phyloP scores from a whole-genome alignment of 2,113 vertebrate species.

The Xerus inauris region DNA sequence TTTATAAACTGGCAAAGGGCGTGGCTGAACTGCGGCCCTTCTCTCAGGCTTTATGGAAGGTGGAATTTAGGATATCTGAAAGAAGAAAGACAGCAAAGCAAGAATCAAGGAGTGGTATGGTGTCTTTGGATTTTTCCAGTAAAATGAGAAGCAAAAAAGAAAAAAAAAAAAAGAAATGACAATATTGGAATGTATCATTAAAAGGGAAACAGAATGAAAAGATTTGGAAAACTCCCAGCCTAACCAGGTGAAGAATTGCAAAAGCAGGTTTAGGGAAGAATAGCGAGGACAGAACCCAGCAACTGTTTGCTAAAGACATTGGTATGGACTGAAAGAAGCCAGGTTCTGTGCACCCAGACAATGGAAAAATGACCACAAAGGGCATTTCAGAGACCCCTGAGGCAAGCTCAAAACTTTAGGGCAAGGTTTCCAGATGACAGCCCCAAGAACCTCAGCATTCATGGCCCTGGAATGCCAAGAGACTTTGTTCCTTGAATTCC shows the following conservation, averaged over 20 bases:
- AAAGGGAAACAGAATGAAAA: neutral
- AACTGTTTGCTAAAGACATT: neutral
- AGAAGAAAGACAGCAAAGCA: neutral
- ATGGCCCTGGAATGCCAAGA: too few species aligned
- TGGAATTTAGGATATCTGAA: neutral
- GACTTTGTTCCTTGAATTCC: neutral
- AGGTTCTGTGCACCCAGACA: neutral
- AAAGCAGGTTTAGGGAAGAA: neutral
- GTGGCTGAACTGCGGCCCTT: neutral
- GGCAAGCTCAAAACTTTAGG: neutral
- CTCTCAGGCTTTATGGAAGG: neutral
- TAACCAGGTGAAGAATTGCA: neutral
- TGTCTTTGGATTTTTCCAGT: neutral
- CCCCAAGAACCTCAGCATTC: neutral
- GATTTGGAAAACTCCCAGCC: neutral
- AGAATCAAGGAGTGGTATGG: neutral
- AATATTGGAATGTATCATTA: neutral
- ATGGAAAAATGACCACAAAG: neutral
- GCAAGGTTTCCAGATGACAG: neutral
- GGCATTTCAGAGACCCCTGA: neutral
- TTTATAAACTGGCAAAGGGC: neutral
- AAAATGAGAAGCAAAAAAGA: neutral
- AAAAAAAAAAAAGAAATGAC: neutral
- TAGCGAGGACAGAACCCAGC: neutral
- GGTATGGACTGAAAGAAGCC: neutral